These are phyloP conservation scores for Notodonta dromedarius DNA, from an alignment of 2,888 invertebrate species.

Conservation along the genomic window DNA sequence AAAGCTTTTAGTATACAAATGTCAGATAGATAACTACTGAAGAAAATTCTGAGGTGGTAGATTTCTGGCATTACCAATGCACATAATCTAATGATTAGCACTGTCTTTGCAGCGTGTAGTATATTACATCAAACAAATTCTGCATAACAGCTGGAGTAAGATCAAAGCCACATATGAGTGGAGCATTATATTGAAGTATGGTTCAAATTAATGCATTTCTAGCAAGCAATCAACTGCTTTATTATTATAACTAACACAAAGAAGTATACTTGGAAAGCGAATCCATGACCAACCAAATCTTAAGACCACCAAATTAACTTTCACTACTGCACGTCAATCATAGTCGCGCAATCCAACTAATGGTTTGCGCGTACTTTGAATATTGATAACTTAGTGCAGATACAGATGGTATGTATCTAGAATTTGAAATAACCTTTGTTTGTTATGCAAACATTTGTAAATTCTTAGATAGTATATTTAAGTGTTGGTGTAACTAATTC, in stretches of 20 bases:
- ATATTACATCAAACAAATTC: neutral
- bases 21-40: too few relatives aligned
- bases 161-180: neutral
- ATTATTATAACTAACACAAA: neutral
- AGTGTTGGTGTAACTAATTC: too few relatives aligned
- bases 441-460: too few relatives aligned
- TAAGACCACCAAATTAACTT: conserved; percentile 1
- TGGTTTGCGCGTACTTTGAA: neutral
- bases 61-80: too few relatives aligned
- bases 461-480: too few relatives aligned
- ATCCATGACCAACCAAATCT: neutral
- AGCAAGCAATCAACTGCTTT: neutral
- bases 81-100: too few relatives aligned
- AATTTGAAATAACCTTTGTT: too few relatives aligned
- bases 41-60: too few relatives aligned
- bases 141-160: neutral
- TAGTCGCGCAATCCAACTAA: neutral
- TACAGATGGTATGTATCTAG: neutral
- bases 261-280: neutral
- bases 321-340: conserved; percentile 2
- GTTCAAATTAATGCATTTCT: neutral
- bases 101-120: neutral
- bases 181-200: neutral
- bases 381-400: neutral
- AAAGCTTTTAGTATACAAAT: too few relatives aligned